Evolutionary conservation across 2,113 vertebrate genomes (phyloP).

Genomic region (Falcunculus frontatus): DNA sequence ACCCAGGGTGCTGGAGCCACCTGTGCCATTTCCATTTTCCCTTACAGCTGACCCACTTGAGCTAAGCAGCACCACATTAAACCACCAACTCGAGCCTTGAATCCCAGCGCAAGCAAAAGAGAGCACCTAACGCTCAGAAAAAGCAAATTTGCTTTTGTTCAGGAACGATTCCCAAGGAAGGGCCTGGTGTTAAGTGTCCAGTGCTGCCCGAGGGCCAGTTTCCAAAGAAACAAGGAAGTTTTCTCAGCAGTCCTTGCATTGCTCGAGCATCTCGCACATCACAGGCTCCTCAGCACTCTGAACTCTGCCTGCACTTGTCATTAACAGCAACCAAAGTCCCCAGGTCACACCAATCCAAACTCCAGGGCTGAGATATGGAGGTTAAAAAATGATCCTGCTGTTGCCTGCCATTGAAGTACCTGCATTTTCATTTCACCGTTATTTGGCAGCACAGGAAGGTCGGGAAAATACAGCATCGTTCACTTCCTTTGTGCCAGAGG

Average conservation of each 20-base stretch:
- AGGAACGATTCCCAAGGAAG: background rate
- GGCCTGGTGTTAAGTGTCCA: fast-evolving
- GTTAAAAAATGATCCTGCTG: background rate
- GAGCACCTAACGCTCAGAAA: background rate
- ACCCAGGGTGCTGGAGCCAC: background rate
- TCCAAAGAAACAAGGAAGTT: background rate
- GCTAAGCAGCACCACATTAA: background rate
- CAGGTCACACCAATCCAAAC: background rate
- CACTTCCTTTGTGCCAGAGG: background rate
- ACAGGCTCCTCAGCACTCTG: fast-evolving
- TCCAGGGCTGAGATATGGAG: background rate
- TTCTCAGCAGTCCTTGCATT: fast-evolving
- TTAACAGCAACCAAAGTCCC: background rate
- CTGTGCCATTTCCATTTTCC: too few species aligned
- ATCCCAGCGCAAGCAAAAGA: fast-evolving
- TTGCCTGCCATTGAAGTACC: fast-evolving
- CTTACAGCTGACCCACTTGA: background rate
- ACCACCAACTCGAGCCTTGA: fast-evolving
- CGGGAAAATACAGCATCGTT: background rate
- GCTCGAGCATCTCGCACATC: background rate
- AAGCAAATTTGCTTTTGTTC: background rate
- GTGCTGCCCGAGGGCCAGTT: background rate
- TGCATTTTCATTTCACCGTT: background rate
- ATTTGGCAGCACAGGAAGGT: background rate
- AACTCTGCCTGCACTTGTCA: background rate